Conservation (phyloP, 2,797 vertebrate species). For the Pangasius macronema region DNA sequence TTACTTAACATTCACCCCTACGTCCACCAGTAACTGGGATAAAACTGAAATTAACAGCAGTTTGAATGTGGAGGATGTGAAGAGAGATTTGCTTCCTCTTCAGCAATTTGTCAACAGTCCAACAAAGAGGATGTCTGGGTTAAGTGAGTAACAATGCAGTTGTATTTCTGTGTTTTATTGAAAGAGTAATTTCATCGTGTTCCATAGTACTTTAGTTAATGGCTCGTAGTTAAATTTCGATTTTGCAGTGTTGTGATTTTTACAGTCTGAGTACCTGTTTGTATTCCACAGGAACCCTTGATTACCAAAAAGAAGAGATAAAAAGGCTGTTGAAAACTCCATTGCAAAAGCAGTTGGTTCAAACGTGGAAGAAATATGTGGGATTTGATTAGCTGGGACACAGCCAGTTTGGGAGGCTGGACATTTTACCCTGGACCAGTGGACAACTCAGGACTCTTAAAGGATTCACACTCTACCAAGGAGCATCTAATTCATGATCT, state of each 20-base stretch:
- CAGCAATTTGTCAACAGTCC: constrained; percentile 30
- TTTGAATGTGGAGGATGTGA: neutral
- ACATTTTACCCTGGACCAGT: constrained; percentile 94
- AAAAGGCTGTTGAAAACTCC: neutral
- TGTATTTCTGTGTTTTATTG: neutral
- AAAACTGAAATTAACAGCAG: constrained; percentile 25
- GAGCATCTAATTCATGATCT: constrained; percentile 96
- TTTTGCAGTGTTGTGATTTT: neutral
- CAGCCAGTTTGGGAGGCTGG: constrained; percentile 78
- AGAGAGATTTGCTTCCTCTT: constrained; percentile 9
- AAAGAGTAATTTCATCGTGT: neutral
- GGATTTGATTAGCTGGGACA: constrained; percentile 94
- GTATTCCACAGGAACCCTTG: neutral
- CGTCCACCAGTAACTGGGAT: neutral
- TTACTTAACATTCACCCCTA: constrained; percentile 15
- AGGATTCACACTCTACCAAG: constrained; percentile 89
- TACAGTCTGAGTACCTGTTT: neutral
- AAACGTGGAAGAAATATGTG: constrained; percentile 99
- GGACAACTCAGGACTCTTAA: constrained; percentile 93
- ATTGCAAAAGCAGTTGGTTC: constrained; percentile 83
- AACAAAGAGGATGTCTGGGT: constrained; percentile 13
- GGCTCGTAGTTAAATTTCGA: neutral
- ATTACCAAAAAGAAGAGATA: neutral
- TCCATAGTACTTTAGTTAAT: neutral
- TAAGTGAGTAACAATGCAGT: neutral